Conservation (phyloP, 1,140 invertebrate genomes). For the Neodiprion pinetum region DNA sequence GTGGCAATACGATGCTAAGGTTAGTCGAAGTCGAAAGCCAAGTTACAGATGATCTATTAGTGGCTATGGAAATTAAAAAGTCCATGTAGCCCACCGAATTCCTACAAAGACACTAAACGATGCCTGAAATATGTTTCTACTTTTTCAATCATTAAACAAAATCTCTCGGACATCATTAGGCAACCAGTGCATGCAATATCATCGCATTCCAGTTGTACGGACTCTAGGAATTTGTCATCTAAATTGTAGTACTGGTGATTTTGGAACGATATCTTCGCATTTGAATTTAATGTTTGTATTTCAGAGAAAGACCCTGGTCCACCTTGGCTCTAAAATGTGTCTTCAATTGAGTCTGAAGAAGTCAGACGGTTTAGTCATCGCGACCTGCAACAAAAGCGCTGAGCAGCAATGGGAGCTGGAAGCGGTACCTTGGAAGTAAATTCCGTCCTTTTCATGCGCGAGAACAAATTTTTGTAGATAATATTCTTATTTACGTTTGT, state of each 20-base stretch:
- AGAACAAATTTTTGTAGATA: neutral
- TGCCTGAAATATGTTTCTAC: conserved; percentile 15
- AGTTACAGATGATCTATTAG: conserved; percentile 11
- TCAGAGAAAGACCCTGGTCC: conserved; percentile 61
- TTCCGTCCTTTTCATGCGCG: neutral
- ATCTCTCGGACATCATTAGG: neutral
- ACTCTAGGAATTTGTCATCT: too few relatives aligned
- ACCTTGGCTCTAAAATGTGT: conserved; percentile 64
- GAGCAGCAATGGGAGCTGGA: conserved; percentile 66
- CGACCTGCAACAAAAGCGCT: conserved; percentile 56
- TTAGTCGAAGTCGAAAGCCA: conserved; percentile 35
- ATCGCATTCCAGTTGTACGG: too few relatives aligned
- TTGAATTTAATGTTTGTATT: conserved; percentile 24
- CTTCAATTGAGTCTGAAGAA: conserved; percentile 57
- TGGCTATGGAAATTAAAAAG: conserved; percentile 15
- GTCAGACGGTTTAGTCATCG: conserved; percentile 60
- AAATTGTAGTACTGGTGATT: too few relatives aligned
- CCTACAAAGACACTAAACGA: conserved; percentile 9
- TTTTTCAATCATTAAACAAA: conserved; percentile 11
- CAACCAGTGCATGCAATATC: too few relatives aligned
- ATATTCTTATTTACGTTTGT: neutral
- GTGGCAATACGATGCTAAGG: conserved; percentile 68
- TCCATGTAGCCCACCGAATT: conserved; percentile 5
- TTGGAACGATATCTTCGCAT: too few relatives aligned
- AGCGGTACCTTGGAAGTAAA: conserved; percentile 60